A percentile compares a stretch with the other conserved stretches of the same genome.
These are phyloP conservation scores for Pristis pectinata DNA, from an alignment of 2,797 vertebrate species.

Conservation along the genomic window DNA sequence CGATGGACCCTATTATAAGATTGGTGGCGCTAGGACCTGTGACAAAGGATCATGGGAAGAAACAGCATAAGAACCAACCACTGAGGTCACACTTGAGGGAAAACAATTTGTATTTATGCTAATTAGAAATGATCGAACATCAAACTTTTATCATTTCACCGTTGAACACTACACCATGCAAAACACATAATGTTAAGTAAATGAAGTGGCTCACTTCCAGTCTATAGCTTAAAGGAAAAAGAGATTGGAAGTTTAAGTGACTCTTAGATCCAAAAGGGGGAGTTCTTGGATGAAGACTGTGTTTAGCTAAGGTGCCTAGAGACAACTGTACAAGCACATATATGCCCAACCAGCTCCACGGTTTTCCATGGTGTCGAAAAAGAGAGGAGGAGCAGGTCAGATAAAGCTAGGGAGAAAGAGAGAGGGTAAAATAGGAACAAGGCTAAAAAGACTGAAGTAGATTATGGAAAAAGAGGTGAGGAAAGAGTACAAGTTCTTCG, in stretches of 20 bases:
- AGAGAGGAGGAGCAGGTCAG: not conserved
- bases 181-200: not conserved
- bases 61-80: conserved; percentile 72
- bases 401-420: not conserved
- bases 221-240: not conserved
- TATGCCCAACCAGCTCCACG: not conserved
- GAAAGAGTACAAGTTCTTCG: not conserved
- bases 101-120: conserved; percentile 40
- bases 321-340: not conserved
- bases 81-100: conserved; percentile 50
- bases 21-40: conserved; percentile 99
- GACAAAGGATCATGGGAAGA: conserved; percentile 80
- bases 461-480: not conserved
- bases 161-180: conserved; percentile 20
- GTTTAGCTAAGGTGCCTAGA: not conserved
- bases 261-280: not conserved
- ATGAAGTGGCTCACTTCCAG: not conserved
- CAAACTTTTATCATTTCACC: conserved; percentile 12
- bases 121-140: not conserved
- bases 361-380: not conserved
- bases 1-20: conserved; percentile 99
- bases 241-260: not conserved
- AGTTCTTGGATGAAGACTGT: not conserved
- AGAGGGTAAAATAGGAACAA: not conserved
- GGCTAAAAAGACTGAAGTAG: not conserved